Evolutionary conservation across 2,888 invertebrate species (phyloP).

Genomic region (Alsophila aescularia): DNA sequence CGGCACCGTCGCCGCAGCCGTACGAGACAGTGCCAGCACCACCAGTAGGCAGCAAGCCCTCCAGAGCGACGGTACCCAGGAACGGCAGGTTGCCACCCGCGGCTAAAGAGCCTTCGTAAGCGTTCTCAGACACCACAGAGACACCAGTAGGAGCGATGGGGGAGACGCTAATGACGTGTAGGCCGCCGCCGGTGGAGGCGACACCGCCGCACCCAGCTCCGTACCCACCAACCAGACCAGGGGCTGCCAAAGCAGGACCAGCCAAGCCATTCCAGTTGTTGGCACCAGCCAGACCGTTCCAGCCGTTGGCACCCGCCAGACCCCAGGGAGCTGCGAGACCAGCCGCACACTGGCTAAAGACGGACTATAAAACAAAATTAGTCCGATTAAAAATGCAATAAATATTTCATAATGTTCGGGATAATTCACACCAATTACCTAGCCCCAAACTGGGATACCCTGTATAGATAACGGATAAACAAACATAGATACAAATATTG

Average conservation of each 20-base stretch:
- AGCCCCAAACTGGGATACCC: too few species aligned
- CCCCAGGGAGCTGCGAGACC: constrained; percentile 12
- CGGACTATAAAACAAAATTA: constrained; percentile 23
- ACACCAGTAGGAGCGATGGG: constrained; percentile 43
- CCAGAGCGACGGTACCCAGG: constrained; percentile 50
- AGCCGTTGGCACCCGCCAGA: background rate
- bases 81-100: constrained; percentile 56
- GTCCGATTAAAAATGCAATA: too few species aligned
- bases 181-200: constrained; percentile 41
- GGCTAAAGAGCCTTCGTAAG: constrained; percentile 46
- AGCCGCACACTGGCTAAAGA: constrained; percentile 24
- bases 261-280: too few species aligned
- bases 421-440: too few species aligned
- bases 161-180: constrained; percentile 20
- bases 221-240: too few species aligned
- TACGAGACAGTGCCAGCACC: constrained; percentile 55
- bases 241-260: too few species aligned
- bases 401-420: too few species aligned
- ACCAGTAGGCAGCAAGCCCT: constrained; percentile 50
- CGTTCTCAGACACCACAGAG: constrained; percentile 49
- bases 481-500: too few species aligned
- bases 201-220: too few species aligned
- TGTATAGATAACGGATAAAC: too few species aligned
- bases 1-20: constrained; percentile 48
- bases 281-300: constrained; percentile 12